These are phyloP conservation scores for Drosophila truncata DNA, from an alignment of 1,140 invertebrate species.

Conservation along the genomic window DNA sequence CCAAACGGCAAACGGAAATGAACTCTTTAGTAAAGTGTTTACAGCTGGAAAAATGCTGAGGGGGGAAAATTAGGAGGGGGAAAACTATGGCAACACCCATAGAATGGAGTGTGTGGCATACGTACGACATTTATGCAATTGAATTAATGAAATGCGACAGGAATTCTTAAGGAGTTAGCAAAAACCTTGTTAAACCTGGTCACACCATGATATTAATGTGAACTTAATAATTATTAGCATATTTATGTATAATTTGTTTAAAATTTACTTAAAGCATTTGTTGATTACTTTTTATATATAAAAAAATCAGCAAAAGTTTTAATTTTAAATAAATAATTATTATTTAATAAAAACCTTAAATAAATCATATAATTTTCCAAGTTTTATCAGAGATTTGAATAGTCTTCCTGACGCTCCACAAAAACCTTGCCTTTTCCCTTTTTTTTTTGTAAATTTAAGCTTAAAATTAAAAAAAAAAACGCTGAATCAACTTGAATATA, in stretches of 20 bases:
- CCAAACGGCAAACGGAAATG: constrained; percentile 70
- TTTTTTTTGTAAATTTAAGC: constrained; percentile 8
- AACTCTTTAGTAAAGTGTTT: constrained; percentile 69
- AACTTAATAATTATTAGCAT: neutral
- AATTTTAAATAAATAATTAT: too few relatives aligned
- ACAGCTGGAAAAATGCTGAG: constrained; percentile 42
- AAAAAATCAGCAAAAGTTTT: too few relatives aligned
- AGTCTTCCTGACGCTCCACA: neutral
- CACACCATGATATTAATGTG: neutral
- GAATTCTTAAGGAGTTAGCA: neutral
- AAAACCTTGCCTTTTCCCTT: neutral
- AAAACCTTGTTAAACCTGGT: neutral
- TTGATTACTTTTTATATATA: too few relatives aligned
- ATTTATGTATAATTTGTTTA: neutral
- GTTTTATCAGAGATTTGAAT: neutral
- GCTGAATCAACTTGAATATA: constrained; percentile 17
- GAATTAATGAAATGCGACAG: constrained; percentile 30
- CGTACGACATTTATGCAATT: constrained; percentile 13
- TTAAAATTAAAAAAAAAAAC: neutral
- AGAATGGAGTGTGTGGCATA: neutral
- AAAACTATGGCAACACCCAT: neutral
- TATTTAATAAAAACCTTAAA: too few relatives aligned
- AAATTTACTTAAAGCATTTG: neutral
- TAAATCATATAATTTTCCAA: neutral
- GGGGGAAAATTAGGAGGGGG: constrained; percentile 11